These are phyloP conservation scores for Aurelia aurita complex sp. Pacific DNA, from an alignment of 30 jellyfish, hydroid and myxozoan genomes.

Conservation along the genomic window DNA sequence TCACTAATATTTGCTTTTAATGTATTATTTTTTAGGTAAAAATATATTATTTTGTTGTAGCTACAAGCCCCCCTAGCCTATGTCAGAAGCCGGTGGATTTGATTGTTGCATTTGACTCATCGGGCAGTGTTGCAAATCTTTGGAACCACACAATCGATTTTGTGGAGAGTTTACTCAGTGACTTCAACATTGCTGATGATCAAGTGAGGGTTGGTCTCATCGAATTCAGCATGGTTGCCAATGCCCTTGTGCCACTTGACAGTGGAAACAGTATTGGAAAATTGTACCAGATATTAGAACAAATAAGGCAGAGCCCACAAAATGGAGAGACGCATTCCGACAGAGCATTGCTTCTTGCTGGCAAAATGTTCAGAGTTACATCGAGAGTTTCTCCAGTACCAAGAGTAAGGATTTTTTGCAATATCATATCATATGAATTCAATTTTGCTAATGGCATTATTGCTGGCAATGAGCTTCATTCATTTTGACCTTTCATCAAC, in stretches of 20 bases:
- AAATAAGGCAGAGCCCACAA: conserved; percentile 81
- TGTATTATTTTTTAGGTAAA: too few species aligned
- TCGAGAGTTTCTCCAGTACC: conserved; percentile 59
- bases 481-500: too few species aligned
- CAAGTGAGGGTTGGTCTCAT: conserved; percentile 81
- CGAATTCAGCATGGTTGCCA: conserved; percentile 93
- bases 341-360: conserved; percentile 75
- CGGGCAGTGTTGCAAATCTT: conserved; percentile 77
- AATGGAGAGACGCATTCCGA: conserved; percentile 95
- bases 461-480: too few species aligned
- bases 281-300: conserved; percentile 71
- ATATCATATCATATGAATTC: too few species aligned
- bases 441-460: too few species aligned
- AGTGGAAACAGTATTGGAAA: conserved; percentile 69
- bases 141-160: conserved; percentile 84
- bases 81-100: conserved; percentile 71
- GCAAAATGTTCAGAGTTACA: conserved; percentile 74
- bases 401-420: conserved; percentile 25
- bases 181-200: conserved; percentile 68
- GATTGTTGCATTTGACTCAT: conserved; percentile 79
- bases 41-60: too few species aligned
- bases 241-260: conserved; percentile 75
- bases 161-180: conserved; percentile 62
- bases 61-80: not conserved
- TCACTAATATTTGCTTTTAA: too few species aligned